A percentile compares a stretch with the other conserved stretches of the same genome.
These are phyloP conservation scores for Gibbula magus DNA, from an alignment of 2,888 invertebrate genomes.

Conservation along the genomic window DNA sequence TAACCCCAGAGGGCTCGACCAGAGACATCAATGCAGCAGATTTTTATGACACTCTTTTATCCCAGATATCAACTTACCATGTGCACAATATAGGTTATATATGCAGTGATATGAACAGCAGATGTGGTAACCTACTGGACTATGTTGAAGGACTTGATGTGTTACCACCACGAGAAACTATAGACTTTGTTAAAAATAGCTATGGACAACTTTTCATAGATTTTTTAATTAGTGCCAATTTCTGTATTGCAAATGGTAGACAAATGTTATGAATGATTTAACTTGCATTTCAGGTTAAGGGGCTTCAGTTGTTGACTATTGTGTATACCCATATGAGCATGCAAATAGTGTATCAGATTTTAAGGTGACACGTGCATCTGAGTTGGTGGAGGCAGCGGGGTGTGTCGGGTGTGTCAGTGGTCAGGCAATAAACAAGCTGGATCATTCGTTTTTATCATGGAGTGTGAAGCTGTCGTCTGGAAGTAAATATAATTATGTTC, in stretches of 20 bases:
- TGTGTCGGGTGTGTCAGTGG: neutral
- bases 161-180: neutral
- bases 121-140: neutral
- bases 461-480: neutral
- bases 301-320: too few species aligned
- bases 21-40: too few species aligned
- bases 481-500: neutral
- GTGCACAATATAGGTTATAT: neutral
- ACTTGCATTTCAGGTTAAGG: too few species aligned
- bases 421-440: neutral
- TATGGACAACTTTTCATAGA: neutral
- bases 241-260: too few species aligned
- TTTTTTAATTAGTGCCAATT: neutral
- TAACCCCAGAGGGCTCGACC: too few species aligned
- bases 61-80: neutral
- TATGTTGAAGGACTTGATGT: neutral
- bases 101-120: too few species aligned
- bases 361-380: neutral
- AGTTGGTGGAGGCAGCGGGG: neutral
- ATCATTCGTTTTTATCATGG: neutral
- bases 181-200: neutral
- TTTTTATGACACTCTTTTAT: neutral
- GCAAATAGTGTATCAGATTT: neutral
- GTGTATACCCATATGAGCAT: neutral
- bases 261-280: too few species aligned